A percentile compares a stretch with the other conserved stretches of the same genome.
Evolutionary conservation across 2,113 vertebrate genomes (phyloP).

Genomic region (Illadopsis cleaveri): DNA sequence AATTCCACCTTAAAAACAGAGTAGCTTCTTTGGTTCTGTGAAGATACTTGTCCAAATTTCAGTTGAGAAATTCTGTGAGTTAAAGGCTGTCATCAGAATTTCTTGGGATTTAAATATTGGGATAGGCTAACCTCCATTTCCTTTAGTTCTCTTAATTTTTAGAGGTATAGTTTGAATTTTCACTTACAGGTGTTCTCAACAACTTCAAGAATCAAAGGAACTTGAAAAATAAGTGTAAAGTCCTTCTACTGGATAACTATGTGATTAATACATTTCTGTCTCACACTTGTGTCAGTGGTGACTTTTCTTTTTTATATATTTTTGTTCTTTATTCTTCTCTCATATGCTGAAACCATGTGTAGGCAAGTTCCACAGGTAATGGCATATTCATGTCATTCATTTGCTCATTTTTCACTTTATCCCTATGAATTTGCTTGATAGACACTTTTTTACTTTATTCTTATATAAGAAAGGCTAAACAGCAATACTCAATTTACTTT

Average conservation of each 20-base stretch:
- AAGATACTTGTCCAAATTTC: not conserved
- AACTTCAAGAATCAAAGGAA: not conserved
- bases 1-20: not conserved
- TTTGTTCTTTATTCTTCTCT: not conserved
- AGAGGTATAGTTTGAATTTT: not conserved
- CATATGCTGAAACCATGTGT: not conserved
- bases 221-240: not conserved
- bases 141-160: not conserved
- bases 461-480: slow-evolving; percentile 24
- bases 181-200: not conserved
- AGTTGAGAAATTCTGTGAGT: not conserved
- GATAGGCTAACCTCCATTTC: not conserved
- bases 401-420: not conserved
- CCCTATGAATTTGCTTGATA: not conserved
- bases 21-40: not conserved
- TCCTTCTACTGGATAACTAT: not conserved
- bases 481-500: slow-evolving; percentile 10
- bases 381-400: not conserved
- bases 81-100: not conserved
- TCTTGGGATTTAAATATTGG: not conserved
- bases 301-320: not conserved
- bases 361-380: not conserved
- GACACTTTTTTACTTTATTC: not conserved
- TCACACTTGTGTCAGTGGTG: not conserved
- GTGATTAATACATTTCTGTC: not conserved